Evolutionary conservation across 2,113 vertebrate species (phyloP).

Genomic region (Myodes glareolus): DNA sequence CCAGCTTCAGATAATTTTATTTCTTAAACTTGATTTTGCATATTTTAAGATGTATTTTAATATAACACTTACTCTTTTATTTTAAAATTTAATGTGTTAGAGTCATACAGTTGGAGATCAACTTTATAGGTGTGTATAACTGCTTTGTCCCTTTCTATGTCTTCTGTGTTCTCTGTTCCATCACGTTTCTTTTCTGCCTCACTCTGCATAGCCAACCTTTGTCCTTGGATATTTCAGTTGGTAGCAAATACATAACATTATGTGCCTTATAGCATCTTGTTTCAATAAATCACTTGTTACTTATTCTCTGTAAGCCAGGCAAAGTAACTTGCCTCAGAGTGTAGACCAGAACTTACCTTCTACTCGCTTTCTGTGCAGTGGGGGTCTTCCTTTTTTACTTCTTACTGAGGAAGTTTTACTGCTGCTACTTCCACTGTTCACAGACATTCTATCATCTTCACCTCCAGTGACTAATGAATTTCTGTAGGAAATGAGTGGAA

Average conservation of each 20-base stretch:
- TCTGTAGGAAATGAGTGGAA: conserved; percentile 98
- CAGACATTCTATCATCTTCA: conserved; percentile 96
- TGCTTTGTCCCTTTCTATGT: background rate
- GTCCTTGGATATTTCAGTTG: background rate
- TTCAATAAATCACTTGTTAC: background rate
- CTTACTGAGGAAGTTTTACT: conserved; percentile 97
- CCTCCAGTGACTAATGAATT: conserved; percentile 97
- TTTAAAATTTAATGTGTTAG: conserved; percentile 47
- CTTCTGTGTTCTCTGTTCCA: conserved; percentile 15
- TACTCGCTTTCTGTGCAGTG: conserved; percentile 95
- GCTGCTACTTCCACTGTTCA: conserved; percentile 96
- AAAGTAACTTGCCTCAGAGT: background rate
- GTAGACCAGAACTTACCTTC: conserved; percentile 89
- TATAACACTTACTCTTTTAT: background rate
- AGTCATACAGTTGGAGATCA: background rate
- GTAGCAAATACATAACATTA: conserved; percentile 31
- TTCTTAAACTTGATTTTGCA: background rate
- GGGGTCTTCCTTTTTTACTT: conserved; percentile 97
- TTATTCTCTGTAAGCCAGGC: background rate
- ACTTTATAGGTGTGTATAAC: background rate
- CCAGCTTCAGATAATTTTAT: background rate
- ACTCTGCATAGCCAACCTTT: background rate
- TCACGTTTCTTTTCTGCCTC: background rate
- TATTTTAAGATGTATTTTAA: conserved; percentile 17
- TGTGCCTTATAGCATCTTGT: background rate